These are phyloP conservation scores for Siderastrea siderea DNA, from an alignment of 92 coral and sea anemone genomes.

Conservation along the genomic window DNA sequence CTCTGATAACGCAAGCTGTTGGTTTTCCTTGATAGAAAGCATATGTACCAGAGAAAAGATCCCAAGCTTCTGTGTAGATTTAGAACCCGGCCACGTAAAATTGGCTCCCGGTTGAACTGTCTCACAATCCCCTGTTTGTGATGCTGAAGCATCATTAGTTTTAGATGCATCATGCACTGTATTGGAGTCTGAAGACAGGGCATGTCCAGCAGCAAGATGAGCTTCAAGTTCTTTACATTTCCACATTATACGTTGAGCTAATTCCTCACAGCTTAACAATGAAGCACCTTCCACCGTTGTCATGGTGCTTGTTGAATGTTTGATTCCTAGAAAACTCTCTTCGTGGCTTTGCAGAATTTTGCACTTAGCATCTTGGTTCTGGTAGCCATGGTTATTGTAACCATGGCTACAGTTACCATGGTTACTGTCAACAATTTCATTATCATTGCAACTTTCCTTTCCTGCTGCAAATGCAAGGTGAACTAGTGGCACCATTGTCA, in stretches of 20 bases:
- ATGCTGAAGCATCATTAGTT: not conserved
- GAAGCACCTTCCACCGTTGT: not conserved
- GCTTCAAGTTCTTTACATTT: not conserved
- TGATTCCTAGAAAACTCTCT: not conserved
- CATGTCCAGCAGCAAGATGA: not conserved
- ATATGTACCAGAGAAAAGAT: constrained; percentile 76
- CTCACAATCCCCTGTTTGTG: not conserved
- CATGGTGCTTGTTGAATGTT: not conserved
- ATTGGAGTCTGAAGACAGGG: not conserved
- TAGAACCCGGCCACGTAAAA: constrained; percentile 71
- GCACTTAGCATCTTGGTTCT: no score
- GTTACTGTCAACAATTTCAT: not conserved
- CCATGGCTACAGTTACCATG: not conserved
- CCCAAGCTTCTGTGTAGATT: constrained; percentile 79
- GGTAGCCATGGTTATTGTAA: not conserved
- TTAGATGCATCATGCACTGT: not conserved
- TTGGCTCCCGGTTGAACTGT: not conserved
- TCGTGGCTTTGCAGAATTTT: not conserved
- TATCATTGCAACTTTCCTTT: not conserved
- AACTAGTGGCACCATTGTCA: constrained; percentile 85
- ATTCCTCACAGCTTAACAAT: not conserved
- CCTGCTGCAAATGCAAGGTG: constrained; percentile 90
- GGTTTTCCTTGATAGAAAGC: constrained; percentile 60
- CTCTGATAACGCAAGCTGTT: constrained; percentile 59
- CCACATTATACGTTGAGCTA: not conserved